phyloP scores from a whole-genome alignment of 2,797 vertebrate species.

The Poeciliopsis paucimaculata region DNA sequence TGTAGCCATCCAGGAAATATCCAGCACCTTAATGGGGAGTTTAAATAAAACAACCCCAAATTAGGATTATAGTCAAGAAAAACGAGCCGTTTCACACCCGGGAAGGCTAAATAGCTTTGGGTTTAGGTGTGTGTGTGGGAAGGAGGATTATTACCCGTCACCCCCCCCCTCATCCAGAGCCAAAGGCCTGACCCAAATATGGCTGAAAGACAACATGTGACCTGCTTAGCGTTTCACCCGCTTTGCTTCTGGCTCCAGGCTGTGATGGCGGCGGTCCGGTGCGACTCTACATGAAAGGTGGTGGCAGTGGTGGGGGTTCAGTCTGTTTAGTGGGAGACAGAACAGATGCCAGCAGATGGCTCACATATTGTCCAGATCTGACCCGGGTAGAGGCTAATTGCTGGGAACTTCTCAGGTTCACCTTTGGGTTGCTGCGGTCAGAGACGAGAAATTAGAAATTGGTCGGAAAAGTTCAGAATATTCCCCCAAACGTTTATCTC shows the following conservation, averaged over 20 bases:
- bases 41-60: constrained; percentile 26
- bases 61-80: constrained; percentile 36
- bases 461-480: neutral
- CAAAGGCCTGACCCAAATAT: constrained; percentile 97
- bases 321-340: constrained; percentile 89
- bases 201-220: constrained; percentile 98
- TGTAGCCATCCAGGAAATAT: constrained; percentile 24
- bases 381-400: constrained; percentile 89
- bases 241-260: constrained; percentile 58
- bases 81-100: constrained; percentile 55
- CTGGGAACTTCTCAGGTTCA: constrained; percentile 88
- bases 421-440: constrained; percentile 17
- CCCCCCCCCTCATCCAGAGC: constrained; percentile 85
- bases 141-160: constrained; percentile 77
- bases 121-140: constrained; percentile 44
- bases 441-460: neutral
- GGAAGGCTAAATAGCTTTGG: constrained; percentile 40
- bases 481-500: constrained; percentile 13
- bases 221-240: constrained; percentile 86
- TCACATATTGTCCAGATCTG: constrained; percentile 96
- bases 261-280: constrained; percentile 54
- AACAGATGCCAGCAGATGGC: constrained; percentile 97
- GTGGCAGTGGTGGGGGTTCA: constrained; percentile 47
- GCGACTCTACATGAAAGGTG: constrained; percentile 36
- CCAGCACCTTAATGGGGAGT: constrained; percentile 43